Base-by-base conservation (phyloP, 1,140 invertebrate genomes). In the Drosophila sp. region DNA sequence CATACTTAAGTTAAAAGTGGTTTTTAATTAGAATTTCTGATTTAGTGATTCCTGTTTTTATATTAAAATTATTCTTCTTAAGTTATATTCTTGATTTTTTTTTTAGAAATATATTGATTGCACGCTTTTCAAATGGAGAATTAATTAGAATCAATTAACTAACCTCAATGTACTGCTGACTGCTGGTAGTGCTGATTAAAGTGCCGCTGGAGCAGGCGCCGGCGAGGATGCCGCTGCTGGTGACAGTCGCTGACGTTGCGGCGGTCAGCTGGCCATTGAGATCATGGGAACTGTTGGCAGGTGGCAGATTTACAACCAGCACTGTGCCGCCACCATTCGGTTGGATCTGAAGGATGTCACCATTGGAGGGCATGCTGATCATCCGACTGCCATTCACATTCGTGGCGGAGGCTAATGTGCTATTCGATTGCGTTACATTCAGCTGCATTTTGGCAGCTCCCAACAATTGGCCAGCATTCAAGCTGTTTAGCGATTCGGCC, bases 251-350 rank as follows among this genome's bases (percentile, higher is more conserved):
- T 21, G 63, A 8, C 0, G 76, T 89, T 79, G 84, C 78, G 76
- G 78, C 57, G 69, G 65, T 45, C 34, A 76, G 43, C 51, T 80
- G 72, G 7, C 74, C 59, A 50, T 87, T 82, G 66, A 84, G 77
- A 74, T 90, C 76, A 62, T 90, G 76, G 40, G 89, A 82, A 25
- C 78, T 83, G 65, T 95, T 89, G 79, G 92, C 91, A 40, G 96
- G 95, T 7, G 96, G 96, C n/a, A 97, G 92, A 76, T 96, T 96
- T 0, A 97, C 96, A 0, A 96, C 96, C 0, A 97, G 92, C 1
- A 97, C 95, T 0, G 96, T 95, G 1, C 95, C 95, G 13, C 95
- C 95, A 5, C 82, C 86, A 54, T 90, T 90, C 0, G 94, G 93
- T 66, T 94, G 94, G 11, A 95, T 94, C 72, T 95, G 94, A 18